A percentile compares a stretch with the other conserved stretches of the same genome.
Conservation (phyloP, 2,888 invertebrate species). For the Atethmia centrago region DNA sequence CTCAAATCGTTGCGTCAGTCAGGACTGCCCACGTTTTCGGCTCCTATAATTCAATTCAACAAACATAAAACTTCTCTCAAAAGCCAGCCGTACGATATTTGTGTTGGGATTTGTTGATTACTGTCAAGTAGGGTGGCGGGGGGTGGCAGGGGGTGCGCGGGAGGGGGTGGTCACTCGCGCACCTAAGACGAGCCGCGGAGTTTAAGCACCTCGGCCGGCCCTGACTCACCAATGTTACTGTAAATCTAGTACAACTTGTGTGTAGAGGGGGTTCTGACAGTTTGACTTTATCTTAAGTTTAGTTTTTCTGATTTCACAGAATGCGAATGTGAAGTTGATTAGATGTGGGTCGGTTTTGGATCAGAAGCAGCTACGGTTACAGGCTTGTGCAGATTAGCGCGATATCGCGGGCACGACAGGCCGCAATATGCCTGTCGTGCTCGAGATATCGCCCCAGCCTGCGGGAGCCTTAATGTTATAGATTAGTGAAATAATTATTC, state of each 20-base stretch:
- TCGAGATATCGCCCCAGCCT: too few relatives aligned
- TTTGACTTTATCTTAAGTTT: neutral
- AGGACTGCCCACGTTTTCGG: neutral
- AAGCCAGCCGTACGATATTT: slow-evolving; percentile 65
- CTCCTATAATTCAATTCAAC: slow-evolving; percentile 36
- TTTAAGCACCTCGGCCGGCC: slow-evolving; percentile 83
- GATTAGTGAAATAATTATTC: neutral
- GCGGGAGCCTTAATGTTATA: too few relatives aligned
- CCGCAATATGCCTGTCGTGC: too few relatives aligned
- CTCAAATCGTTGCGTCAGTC: neutral
- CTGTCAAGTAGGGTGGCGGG: slow-evolving; percentile 60
- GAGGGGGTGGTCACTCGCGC: slow-evolving; percentile 79
- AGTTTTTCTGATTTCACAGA: neutral
- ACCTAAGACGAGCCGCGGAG: slow-evolving; percentile 78
- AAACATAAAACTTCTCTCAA: slow-evolving; percentile 53
- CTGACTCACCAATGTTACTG: slow-evolving; percentile 73
- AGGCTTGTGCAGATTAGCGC: too few relatives aligned
- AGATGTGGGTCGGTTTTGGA: neutral
- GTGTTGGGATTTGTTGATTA: slow-evolving; percentile 74
- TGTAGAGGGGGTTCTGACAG: slow-evolving; percentile 66
- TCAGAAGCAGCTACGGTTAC: neutral
- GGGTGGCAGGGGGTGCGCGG: slow-evolving; percentile 21
- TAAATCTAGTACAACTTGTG: slow-evolving; percentile 65
- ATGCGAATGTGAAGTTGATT: neutral
- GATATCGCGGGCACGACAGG: too few relatives aligned